Percentiles rank a stretch among this genome's conserved stretches.
These are phyloP conservation scores for Rhynchotus rufescens DNA, from an alignment of 2,797 vertebrate genomes.

Conservation along the genomic window DNA sequence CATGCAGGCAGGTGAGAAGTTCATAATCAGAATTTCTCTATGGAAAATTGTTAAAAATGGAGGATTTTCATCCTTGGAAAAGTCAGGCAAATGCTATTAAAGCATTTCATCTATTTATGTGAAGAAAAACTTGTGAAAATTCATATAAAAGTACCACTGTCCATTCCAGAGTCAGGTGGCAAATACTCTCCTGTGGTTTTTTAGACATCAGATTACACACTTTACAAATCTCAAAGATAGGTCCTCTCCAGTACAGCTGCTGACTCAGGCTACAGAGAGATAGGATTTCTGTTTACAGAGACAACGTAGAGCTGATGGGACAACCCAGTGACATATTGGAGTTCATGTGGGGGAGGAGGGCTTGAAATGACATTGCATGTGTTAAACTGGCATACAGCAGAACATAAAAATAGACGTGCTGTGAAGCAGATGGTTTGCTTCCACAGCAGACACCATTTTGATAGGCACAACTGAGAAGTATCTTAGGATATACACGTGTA, in stretches of 20 bases:
- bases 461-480: slow-evolving; percentile 52
- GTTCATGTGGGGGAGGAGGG: slow-evolving; percentile 50
- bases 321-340: slow-evolving; percentile 64
- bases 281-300: slow-evolving; percentile 70
- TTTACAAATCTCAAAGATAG: slow-evolving; percentile 48
- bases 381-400: slow-evolving; percentile 38
- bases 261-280: slow-evolving; percentile 65
- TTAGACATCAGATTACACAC: slow-evolving; percentile 58
- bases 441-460: slow-evolving; percentile 55
- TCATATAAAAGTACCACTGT: neutral
- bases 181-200: slow-evolving; percentile 31
- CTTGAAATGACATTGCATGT: slow-evolving; percentile 39
- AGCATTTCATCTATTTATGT: neutral
- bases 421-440: slow-evolving; percentile 60
- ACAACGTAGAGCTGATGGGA: slow-evolving; percentile 46
- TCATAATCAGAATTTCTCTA: neutral
- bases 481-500: slow-evolving; percentile 28
- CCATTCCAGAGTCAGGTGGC: slow-evolving; percentile 68
- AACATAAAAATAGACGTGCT: slow-evolving; percentile 56
- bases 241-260: slow-evolving; percentile 61
- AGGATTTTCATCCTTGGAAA: neutral
- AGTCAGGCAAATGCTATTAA: neutral
- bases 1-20: neutral
- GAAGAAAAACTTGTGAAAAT: neutral
- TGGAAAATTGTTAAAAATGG: neutral